These are phyloP conservation scores for Dinomys branickii DNA, from an alignment of 2,113 vertebrate genomes.

Conservation along the genomic window DNA sequence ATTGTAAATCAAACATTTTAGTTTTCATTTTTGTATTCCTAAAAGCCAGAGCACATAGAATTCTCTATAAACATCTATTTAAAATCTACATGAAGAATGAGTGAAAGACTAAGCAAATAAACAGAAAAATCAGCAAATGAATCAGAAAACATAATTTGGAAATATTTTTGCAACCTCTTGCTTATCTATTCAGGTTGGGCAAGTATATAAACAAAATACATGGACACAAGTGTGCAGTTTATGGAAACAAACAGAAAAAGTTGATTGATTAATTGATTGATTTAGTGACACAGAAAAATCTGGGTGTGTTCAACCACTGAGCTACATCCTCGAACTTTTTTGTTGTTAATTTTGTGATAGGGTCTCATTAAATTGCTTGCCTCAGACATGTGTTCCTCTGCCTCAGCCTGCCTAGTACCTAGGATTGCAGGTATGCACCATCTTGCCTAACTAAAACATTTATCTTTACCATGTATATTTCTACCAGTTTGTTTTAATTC, in stretches of 20 bases:
- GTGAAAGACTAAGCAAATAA: background rate
- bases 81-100: background rate
- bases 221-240: background rate
- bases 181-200: background rate
- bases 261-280: background rate
- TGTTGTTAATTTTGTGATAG: background rate
- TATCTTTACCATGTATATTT: background rate
- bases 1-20: background rate
- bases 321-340: background rate
- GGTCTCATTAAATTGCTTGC: background rate
- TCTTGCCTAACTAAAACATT: background rate
- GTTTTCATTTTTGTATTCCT: background rate
- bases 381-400: background rate
- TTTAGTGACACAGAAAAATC: background rate
- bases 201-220: background rate
- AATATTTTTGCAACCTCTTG: background rate
- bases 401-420: background rate
- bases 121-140: background rate
- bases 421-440: background rate
- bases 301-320: background rate
- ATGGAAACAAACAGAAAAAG: background rate
- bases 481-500: background rate
- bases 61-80: background rate
- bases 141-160: conserved; percentile 25
- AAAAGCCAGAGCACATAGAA: background rate